Evolutionary conservation across 1,140 invertebrate genomes (phyloP).

Genomic region (Neodiprion virginianus): DNA sequence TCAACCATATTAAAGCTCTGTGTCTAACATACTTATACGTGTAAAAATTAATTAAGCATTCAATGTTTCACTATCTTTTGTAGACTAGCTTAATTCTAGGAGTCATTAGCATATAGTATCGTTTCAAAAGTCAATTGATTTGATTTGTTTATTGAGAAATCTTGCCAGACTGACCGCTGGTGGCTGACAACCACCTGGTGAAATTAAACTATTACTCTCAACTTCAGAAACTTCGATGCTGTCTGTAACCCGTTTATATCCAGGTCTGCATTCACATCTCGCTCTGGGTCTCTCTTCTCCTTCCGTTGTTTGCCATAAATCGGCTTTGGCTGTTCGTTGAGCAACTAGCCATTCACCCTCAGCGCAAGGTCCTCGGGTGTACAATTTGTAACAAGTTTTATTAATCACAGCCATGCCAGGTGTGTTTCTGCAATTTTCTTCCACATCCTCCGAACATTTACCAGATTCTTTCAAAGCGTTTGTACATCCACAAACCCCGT

Average conservation of each 20-base stretch:
- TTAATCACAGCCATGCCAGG: slow-evolving; percentile 69
- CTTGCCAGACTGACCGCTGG: slow-evolving; percentile 59
- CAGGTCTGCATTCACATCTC: slow-evolving; percentile 76
- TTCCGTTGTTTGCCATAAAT: slow-evolving; percentile 42
- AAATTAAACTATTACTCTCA: slow-evolving; percentile 46
- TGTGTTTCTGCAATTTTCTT: slow-evolving; percentile 61
- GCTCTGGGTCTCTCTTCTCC: slow-evolving; percentile 53
- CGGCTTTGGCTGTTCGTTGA: slow-evolving; percentile 48
- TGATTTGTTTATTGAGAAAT: slow-evolving; percentile 56
- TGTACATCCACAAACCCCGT: slow-evolving; percentile 78
- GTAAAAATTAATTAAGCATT: no score
- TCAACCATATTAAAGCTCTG: neutral
- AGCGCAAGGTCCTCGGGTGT: slow-evolving; percentile 76
- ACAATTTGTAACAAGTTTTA: slow-evolving; percentile 73
- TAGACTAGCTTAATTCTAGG: no score
- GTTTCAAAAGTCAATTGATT: slow-evolving; percentile 31
- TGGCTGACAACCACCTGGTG: slow-evolving; percentile 54
- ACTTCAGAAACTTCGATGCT: slow-evolving; percentile 35
- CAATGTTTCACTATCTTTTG: no score
- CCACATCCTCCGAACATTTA: slow-evolving; percentile 42
- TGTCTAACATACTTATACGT: no score
- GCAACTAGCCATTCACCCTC: slow-evolving; percentile 76
- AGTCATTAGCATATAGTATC: no score
- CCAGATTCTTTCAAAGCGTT: slow-evolving; percentile 46
- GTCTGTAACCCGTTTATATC: slow-evolving; percentile 61